phyloP scores from a whole-genome alignment of 2,113 vertebrate genomes.

The Apodemus speciosus region DNA sequence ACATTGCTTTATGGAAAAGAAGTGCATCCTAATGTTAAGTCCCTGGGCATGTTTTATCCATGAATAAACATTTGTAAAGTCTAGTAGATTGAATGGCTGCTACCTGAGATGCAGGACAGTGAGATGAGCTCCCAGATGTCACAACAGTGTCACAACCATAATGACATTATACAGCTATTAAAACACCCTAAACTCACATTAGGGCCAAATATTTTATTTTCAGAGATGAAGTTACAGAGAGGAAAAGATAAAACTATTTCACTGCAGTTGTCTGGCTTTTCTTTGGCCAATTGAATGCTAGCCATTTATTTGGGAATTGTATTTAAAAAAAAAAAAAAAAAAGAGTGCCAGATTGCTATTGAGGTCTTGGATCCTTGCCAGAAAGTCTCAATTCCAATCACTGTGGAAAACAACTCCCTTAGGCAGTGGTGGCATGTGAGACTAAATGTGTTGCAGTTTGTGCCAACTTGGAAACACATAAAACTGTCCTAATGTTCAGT shows the following conservation, averaged over 20 bases:
- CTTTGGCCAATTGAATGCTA: constrained; percentile 61
- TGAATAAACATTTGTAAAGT: constrained; percentile 21
- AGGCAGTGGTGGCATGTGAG: constrained; percentile 51
- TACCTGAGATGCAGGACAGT: not conserved
- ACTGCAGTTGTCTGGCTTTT: constrained; percentile 38
- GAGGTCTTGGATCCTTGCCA: constrained; percentile 69
- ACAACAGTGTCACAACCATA: constrained; percentile 11
- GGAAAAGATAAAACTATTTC: constrained; percentile 52
- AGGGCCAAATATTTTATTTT: constrained; percentile 14
- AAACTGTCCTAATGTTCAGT: constrained; percentile 65
- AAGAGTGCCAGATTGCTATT: constrained; percentile 67
- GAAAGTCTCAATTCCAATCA: constrained; percentile 72
- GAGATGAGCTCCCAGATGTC: constrained; percentile 39
- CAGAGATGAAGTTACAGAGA: constrained; percentile 47
- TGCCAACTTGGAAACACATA: constrained; percentile 73
- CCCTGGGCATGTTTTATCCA: not conserved
- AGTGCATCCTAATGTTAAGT: not conserved
- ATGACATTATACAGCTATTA: constrained; percentile 13
- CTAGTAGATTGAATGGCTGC: not conserved
- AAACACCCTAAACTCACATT: constrained; percentile 38
- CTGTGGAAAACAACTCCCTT: constrained; percentile 73
- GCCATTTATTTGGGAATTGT: constrained; percentile 66
- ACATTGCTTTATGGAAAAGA: not conserved
- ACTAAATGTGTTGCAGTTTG: constrained; percentile 59
- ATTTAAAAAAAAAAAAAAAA: constrained; percentile 77